Conservation (phyloP, 2,797 vertebrate species). For the Pampus argenteus region DNA sequence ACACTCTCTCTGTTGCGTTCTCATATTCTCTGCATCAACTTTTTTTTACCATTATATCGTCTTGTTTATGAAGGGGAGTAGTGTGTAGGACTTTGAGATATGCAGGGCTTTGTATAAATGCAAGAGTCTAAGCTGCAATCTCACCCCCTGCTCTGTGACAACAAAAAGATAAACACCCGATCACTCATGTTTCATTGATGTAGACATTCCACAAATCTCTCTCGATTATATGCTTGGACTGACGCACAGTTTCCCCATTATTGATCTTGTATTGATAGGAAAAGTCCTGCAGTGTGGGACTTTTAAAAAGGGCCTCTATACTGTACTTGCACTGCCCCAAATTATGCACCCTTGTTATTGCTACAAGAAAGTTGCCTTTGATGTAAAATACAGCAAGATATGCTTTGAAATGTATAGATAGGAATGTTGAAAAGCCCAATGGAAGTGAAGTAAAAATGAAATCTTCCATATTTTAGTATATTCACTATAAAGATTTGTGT, state of each 20-base stretch:
- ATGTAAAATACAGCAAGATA: conserved; percentile 76
- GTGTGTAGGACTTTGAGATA: conserved; percentile 25
- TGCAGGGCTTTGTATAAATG: conserved; percentile 10
- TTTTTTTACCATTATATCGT: conserved; percentile 19
- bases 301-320: conserved; percentile 48
- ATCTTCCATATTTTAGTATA: conserved; percentile 43
- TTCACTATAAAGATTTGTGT: conserved; percentile 31
- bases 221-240: conserved; percentile 8
- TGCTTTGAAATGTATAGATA: conserved; percentile 76
- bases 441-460: conserved; percentile 41
- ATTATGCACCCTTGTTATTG: conserved; percentile 70
- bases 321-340: conserved; percentile 73
- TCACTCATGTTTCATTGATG: conserved; percentile 13
- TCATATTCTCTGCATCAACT: conserved; percentile 7
- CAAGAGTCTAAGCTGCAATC: conserved; percentile 30
- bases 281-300: conserved; percentile 52
- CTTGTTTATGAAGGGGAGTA: conserved; percentile 25
- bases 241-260: conserved; percentile 37
- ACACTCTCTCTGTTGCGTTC: conserved; percentile 3
- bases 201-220: conserved; percentile 34
- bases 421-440: conserved; percentile 67
- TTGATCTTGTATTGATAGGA: conserved; percentile 44
- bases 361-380: conserved; percentile 81
- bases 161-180: conserved; percentile 15
- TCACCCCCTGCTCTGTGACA: conserved; percentile 52